Evolutionary conservation across 23 tunicate species (phyloP).

Genomic region (Trididemnum clinides): DNA sequence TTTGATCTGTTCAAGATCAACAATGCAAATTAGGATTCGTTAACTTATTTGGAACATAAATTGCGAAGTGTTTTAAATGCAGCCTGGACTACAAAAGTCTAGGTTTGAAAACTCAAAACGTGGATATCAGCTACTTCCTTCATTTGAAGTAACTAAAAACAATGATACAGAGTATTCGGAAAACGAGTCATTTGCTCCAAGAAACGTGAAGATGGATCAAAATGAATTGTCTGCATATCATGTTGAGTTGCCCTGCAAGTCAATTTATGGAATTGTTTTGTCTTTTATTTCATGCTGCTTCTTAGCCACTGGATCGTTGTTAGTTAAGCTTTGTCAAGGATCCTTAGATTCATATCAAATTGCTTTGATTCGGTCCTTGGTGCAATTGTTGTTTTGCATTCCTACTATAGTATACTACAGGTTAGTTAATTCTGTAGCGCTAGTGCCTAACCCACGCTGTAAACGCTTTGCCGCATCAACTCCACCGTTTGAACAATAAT

Average conservation of each 20-base stretch:
- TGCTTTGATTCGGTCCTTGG: conserved; percentile 15
- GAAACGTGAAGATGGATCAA: no score
- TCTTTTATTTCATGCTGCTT: conserved; percentile 37
- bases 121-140: no score
- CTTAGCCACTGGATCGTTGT: conserved; percentile 44
- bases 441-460: not conserved
- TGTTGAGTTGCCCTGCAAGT: not conserved
- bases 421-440: not conserved
- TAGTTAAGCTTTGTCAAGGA: conserved; percentile 14
- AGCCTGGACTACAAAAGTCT: no score
- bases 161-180: no score
- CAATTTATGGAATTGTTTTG: conserved; percentile 3
- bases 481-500: not conserved
- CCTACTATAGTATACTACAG: not conserved
- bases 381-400: conserved; percentile 32
- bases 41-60: no score
- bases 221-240: no score
- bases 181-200: no score
- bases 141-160: no score
- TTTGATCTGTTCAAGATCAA: no score
- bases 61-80: no score
- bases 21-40: no score
- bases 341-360: conserved; percentile 6
- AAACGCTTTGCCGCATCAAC: not conserved
- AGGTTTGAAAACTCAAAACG: no score